Evolutionary conservation across 2,113 vertebrate species (phyloP).

Genomic region (Psammodynastes pulverulentus): DNA sequence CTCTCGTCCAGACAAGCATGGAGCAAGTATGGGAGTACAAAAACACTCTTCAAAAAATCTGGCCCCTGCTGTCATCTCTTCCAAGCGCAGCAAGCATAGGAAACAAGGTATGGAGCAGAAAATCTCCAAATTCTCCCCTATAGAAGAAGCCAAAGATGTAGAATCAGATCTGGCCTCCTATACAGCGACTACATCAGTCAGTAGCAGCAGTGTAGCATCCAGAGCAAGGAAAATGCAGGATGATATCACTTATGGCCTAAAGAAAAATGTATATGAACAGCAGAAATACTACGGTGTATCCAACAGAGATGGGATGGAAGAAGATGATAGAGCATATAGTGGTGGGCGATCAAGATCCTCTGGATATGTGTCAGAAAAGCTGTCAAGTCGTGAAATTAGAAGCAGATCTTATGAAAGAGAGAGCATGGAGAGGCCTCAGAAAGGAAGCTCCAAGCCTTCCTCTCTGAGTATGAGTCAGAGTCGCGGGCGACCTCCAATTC

Average conservation of each 20-base stretch:
- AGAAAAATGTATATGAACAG: slow-evolving; percentile 92
- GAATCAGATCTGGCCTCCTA: slow-evolving; percentile 94
- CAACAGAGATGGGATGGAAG: slow-evolving; percentile 83
- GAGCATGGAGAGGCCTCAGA: slow-evolving; percentile 83
- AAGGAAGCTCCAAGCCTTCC: slow-evolving; percentile 75
- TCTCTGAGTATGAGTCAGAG: slow-evolving; percentile 75
- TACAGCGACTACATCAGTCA: slow-evolving; percentile 77
- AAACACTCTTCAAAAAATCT: slow-evolving; percentile 90
- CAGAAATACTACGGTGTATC: slow-evolving; percentile 89
- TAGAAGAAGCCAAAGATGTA: slow-evolving; percentile 96
- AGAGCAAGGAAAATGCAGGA: slow-evolving; percentile 90
- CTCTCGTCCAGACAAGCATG: slow-evolving; percentile 75
- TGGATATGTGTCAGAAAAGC: slow-evolving; percentile 87
- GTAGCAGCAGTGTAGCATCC: slow-evolving; percentile 83
- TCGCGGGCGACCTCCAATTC: slow-evolving; percentile 84
- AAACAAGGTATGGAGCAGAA: slow-evolving; percentile 98
- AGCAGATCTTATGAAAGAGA: slow-evolving; percentile 94
- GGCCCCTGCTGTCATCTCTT: slow-evolving; percentile 87
- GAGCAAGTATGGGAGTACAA: slow-evolving; percentile 72
- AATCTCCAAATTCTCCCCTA: slow-evolving; percentile 97
- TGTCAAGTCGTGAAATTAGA: slow-evolving; percentile 80
- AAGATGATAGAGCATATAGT: slow-evolving; percentile 85
- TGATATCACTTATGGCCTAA: slow-evolving; percentile 87
- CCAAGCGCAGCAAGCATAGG: slow-evolving; percentile 96
- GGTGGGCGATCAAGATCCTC: slow-evolving; percentile 83